These are phyloP conservation scores for Syrphus vitripennis DNA, from an alignment of 2,888 invertebrate species.

Conservation along the genomic window DNA sequence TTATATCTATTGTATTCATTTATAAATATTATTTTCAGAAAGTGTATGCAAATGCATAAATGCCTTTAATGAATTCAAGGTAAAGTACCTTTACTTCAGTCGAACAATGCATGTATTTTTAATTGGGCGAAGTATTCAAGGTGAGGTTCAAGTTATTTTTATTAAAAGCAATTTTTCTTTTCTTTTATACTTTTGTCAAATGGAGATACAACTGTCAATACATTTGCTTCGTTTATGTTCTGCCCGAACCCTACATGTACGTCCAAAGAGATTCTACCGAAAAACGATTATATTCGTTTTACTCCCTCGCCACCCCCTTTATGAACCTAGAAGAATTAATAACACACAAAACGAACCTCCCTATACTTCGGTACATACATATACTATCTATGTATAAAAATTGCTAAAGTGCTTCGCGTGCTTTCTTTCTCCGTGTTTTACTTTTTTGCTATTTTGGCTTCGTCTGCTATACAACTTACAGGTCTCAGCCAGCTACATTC, in stretches of 20 bases:
- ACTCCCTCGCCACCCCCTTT: background rate
- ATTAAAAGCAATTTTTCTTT: too few relatives aligned
- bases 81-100: too few relatives aligned
- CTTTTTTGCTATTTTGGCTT: conserved; percentile 41
- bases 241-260: background rate
- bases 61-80: too few relatives aligned
- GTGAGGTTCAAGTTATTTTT: too few relatives aligned
- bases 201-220: too few relatives aligned
- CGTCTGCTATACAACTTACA: conserved; percentile 27
- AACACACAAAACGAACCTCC: background rate
- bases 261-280: background rate
- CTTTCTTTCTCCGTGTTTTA: conserved; percentile 16
- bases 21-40: too few relatives aligned
- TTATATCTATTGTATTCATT: too few relatives aligned
- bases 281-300: conserved; percentile 34
- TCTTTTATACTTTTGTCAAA: too few relatives aligned
- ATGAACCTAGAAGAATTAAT: background rate
- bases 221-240: background rate
- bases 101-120: too few relatives aligned
- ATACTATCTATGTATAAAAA: background rate
- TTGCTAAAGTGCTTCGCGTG: conserved; percentile 40
- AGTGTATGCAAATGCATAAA: too few relatives aligned
- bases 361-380: too few relatives aligned
- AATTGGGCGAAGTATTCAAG: too few relatives aligned
- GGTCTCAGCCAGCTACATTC: background rate